These are phyloP conservation scores for Platyrinchus mystaceus DNA, from an alignment of 2,797 vertebrate species.

Conservation along the genomic window DNA sequence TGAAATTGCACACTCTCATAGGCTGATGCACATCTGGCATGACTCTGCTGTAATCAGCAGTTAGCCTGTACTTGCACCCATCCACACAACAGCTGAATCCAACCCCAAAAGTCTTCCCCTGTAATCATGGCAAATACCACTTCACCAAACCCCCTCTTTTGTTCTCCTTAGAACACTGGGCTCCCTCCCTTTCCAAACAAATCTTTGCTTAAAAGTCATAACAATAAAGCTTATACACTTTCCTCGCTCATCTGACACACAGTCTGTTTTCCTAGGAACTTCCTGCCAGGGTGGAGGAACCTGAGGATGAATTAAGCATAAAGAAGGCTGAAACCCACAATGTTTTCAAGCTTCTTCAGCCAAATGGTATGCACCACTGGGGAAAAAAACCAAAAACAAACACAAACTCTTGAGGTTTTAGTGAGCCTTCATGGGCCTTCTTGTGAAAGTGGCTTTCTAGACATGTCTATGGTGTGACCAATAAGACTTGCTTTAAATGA, in stretches of 20 bases:
- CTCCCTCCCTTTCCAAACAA: constrained; percentile 7
- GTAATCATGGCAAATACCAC: constrained; percentile 15
- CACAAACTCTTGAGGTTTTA: background rate
- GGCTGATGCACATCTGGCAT: background rate
- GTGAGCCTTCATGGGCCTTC: background rate
- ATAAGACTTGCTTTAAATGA: background rate
- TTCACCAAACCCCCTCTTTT: constrained; percentile 10
- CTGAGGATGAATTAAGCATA: background rate
- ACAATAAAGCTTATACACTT: background rate
- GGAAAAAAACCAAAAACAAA: background rate
- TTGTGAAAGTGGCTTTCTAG: background rate
- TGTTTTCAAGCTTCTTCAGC: constrained; percentile 1
- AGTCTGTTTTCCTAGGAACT: background rate
- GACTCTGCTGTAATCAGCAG: background rate
- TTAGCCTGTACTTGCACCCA: background rate
- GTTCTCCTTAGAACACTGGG: background rate
- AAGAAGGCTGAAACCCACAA: background rate
- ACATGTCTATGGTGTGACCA: background rate
- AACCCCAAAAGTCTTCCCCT: background rate
- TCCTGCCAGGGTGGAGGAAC: background rate
- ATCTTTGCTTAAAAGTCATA: background rate
- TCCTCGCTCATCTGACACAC: background rate
- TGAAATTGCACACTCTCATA: background rate
- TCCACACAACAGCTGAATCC: background rate
- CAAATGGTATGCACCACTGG: background rate